phyloP scores from a whole-genome alignment of 2,113 vertebrate species.

The Steatornis caripensis region DNA sequence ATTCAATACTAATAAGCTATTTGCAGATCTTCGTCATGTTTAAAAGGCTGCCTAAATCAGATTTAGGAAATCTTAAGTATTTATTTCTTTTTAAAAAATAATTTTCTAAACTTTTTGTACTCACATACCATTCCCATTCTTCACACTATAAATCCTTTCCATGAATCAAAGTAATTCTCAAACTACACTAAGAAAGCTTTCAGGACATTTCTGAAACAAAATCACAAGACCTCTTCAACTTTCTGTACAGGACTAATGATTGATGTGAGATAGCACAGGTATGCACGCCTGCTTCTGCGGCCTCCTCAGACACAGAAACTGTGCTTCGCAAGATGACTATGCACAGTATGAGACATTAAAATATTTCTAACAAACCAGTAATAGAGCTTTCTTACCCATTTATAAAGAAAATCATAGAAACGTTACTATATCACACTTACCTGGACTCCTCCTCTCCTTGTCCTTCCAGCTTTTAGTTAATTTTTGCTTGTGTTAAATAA shows the following conservation, averaged over 20 bases:
- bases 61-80: neutral
- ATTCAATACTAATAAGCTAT: neutral
- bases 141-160: neutral
- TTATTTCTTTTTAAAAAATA: neutral
- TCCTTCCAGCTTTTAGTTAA: neutral
- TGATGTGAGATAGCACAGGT: fast-evolving
- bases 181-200: neutral
- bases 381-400: neutral
- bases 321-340: neutral
- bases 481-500: neutral
- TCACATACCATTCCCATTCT: neutral
- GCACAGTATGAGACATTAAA: neutral
- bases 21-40: neutral
- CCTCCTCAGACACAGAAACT: neutral
- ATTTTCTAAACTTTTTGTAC: neutral
- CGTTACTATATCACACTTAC: neutral
- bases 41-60: neutral
- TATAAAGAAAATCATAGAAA: neutral
- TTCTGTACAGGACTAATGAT: neutral
- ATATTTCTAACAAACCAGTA: neutral
- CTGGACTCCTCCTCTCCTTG: neutral
- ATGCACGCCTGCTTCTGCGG: neutral
- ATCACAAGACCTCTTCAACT: neutral
- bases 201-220: neutral
- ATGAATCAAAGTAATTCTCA: neutral